A percentile compares a stretch with the other conserved stretches of the same genome.
Evolutionary conservation across 1,140 invertebrate species (phyloP).

Genomic region (Meloidogyne hapla): DNA sequence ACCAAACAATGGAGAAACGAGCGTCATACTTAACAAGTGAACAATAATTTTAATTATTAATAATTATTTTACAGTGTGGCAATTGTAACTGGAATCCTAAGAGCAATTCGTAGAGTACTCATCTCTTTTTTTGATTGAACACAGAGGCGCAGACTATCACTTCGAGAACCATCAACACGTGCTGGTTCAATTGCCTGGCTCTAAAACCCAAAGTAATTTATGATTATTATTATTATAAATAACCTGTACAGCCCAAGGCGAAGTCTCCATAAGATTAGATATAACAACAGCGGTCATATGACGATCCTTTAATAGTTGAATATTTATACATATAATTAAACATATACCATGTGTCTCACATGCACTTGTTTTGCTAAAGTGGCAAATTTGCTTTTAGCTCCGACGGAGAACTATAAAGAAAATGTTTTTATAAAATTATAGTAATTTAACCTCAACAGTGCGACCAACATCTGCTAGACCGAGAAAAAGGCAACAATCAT

Average conservation of each 20-base stretch:
- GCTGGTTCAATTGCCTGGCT: slow-evolving; percentile 6
- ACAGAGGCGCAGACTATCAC: slow-evolving; percentile 50
- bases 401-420: slow-evolving; percentile 49
- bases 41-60: not conserved
- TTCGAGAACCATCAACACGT: slow-evolving; percentile 1
- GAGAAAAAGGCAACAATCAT: slow-evolving; percentile 58
- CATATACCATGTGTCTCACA: slow-evolving; percentile 42
- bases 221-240: not conserved
- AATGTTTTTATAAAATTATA: slow-evolving; percentile 14
- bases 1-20: slow-evolving; percentile 59
- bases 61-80: slow-evolving; percentile 41
- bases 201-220: not conserved
- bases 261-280: slow-evolving; percentile 51
- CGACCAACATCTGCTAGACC: slow-evolving; percentile 39
- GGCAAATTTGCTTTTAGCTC: not conserved
- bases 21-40: slow-evolving; percentile 32
- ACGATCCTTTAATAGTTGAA: no score
- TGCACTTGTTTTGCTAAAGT: not conserved
- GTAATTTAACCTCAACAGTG: slow-evolving; percentile 44
- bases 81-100: slow-evolving; percentile 57
- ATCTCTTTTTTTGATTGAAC: slow-evolving; percentile 57
- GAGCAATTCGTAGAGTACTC: slow-evolving; percentile 57
- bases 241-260: slow-evolving; percentile 45
- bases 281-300: slow-evolving; percentile 37
- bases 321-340: no score